Percentiles rank a stretch among this genome's conserved stretches.
phyloP scores from a whole-genome alignment of 2,113 vertebrate species.

The Ictidomys tridecemlineatus region DNA sequence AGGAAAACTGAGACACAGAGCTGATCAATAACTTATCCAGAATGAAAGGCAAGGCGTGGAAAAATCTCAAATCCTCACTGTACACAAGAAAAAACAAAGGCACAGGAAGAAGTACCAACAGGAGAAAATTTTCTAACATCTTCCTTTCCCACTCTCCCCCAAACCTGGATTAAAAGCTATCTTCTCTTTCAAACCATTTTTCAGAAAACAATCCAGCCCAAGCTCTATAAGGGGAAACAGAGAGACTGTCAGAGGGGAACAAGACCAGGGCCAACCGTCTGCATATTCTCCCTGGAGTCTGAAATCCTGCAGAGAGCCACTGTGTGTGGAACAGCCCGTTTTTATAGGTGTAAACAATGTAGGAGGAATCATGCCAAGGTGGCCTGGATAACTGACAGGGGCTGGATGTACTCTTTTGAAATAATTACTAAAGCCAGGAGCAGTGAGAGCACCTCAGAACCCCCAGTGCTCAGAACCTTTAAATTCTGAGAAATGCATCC shows the following conservation, averaged over 20 bases:
- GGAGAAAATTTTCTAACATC: neutral
- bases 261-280: slow-evolving; percentile 76
- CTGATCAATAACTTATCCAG: neutral
- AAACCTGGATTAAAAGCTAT: neutral
- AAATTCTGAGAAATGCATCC: slow-evolving; percentile 54
- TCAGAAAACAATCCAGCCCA: neutral
- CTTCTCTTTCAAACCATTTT: slow-evolving; percentile 26
- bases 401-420: slow-evolving; percentile 83
- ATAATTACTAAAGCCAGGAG: slow-evolving; percentile 78
- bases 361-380: slow-evolving; percentile 64
- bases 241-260: slow-evolving; percentile 78
- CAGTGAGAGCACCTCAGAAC: slow-evolving; percentile 80
- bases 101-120: no score
- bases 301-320: slow-evolving; percentile 79
- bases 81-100: neutral
- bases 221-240: slow-evolving; percentile 64
- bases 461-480: slow-evolving; percentile 64
- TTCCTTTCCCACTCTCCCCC: neutral
- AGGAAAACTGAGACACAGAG: neutral
- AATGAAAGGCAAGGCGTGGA: neutral
- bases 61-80: neutral
- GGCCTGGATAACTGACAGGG: slow-evolving; percentile 80
- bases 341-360: slow-evolving; percentile 82
- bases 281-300: slow-evolving; percentile 70
- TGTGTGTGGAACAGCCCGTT: slow-evolving; percentile 83